These are phyloP conservation scores for Heliocidaris tuberculata DNA, from an alignment of 35 echinoderm and acorn worm genomes.

Conservation along the genomic window DNA sequence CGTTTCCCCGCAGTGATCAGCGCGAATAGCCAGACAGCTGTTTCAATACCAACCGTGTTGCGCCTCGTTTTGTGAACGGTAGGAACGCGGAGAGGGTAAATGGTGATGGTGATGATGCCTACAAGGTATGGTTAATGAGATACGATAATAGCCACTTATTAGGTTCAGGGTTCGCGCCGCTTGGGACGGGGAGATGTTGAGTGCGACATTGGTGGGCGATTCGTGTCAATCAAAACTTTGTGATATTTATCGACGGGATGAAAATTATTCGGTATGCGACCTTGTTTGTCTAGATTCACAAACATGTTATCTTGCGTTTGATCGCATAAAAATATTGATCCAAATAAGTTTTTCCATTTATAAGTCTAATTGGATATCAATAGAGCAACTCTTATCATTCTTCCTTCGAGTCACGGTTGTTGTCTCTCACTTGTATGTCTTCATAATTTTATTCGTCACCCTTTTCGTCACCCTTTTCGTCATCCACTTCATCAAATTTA, in stretches of 20 bases:
- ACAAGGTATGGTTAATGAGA: neutral
- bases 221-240: neutral
- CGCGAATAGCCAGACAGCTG: neutral
- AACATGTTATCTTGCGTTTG: neutral
- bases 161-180: neutral
- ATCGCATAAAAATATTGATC: too few relatives aligned
- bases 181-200: neutral
- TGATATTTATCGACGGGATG: neutral
- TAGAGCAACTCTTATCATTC: neutral
- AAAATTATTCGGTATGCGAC: neutral
- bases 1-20: neutral
- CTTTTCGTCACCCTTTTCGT: neutral
- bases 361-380: too few relatives aligned
- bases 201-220: neutral
- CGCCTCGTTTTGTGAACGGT: neutral
- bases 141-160: neutral
- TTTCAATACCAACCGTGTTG: neutral
- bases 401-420: neutral
- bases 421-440: neutral
- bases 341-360: too few relatives aligned
- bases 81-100: neutral
- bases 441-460: neutral
- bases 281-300: neutral
- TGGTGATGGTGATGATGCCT: neutral
- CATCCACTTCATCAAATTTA: too few relatives aligned